Base-by-base conservation (phyloP, 2,888 invertebrate genomes). In the Oscheius sp. region DNA sequence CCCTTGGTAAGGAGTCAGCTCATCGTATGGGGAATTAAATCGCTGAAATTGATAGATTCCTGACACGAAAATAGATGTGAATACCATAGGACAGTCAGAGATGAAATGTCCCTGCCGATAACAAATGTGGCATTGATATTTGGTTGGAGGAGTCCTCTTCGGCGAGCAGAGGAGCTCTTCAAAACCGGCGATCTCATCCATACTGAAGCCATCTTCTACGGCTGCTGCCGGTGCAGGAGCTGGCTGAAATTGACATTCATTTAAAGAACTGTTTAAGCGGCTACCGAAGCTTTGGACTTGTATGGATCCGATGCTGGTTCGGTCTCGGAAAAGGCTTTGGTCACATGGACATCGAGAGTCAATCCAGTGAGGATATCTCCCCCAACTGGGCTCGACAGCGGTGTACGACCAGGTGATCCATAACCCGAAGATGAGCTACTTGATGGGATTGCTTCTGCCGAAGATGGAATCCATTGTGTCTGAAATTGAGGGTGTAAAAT, bases 1-100 rank as follows among this genome's bases (percentile, higher is more conserved):
- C n/a, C 88, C 88, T 73, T 88, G 88, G 70, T 88, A 88, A 1
- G 88, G 88, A 13, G 88, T 88, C 74, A 86, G 66, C 74, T 88
- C 88, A 59, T 87, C 86, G 74, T 86, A 86, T 1, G 85, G 83
- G 41, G 82, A 80, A 76, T 88, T 87, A 78, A 88, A 87, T 21
- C 88, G 82, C 85, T 87, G 73, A 73, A 86, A 77, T 35, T 6
- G 3, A 45, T 7, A 58, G 25, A 27, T 58, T 16, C 5, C 35
- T n/a, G 16, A 35, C 35, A 9, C n/a, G n/a, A n/a, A n/a, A n/a
- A n/a, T n/a, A n/a, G n/a, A 3, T 35, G 9, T 35, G n/a, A 41
- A 21, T 23, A 85, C 85, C 79, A 84, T 80, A 12, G 87, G 86
- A 49, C 87, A 87, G 69, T 87, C 87, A 29, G 84, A 85, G 55